These are phyloP conservation scores for Cheilosia scutellata DNA, from an alignment of 2,888 invertebrate species.

Conservation along the genomic window DNA sequence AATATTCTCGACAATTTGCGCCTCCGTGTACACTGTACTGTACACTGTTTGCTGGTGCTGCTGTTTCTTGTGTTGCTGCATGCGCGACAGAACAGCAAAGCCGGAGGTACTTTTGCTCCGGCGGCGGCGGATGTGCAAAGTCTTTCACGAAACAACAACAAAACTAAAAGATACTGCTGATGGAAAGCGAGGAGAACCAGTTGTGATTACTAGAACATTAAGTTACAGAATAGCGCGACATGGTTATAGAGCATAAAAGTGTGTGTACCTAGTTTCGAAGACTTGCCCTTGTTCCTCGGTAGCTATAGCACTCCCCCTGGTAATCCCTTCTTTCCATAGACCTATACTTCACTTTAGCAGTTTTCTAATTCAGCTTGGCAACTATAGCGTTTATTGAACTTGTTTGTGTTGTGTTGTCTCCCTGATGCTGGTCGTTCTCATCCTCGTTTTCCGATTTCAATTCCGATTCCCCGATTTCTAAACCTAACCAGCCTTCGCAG, in stretches of 20 bases:
- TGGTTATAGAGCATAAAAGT: slow-evolving; percentile 53
- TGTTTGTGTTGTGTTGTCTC: slow-evolving; percentile 34
- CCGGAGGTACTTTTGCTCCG: slow-evolving; percentile 64
- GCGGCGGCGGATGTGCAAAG: slow-evolving; percentile 61
- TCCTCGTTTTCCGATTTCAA: slow-evolving; percentile 50
- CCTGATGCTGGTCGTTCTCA: background rate
- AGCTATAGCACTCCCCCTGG: background rate
- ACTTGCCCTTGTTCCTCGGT: slow-evolving; percentile 48
- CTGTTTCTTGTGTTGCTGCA: slow-evolving; percentile 18
- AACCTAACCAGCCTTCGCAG: slow-evolving; percentile 60
- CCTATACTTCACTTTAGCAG: background rate
- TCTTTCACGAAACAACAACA: slow-evolving; percentile 48
- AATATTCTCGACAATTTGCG: slow-evolving; percentile 61
- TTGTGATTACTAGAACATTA: slow-evolving; percentile 54
- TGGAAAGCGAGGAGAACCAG: slow-evolving; percentile 44
- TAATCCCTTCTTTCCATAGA: background rate
- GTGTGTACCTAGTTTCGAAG: slow-evolving; percentile 41
- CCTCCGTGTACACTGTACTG: slow-evolving; percentile 1
- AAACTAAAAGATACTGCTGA: slow-evolving; percentile 40
- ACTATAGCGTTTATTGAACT: slow-evolving; percentile 63
- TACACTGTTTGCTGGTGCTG: background rate
- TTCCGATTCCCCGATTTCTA: slow-evolving; percentile 66
- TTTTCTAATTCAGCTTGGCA: background rate
- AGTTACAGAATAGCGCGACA: slow-evolving; percentile 15
- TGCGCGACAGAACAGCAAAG: slow-evolving; percentile 38